Conservation (phyloP, 2,888 invertebrate species). For the Serrognathus titanus region DNA sequence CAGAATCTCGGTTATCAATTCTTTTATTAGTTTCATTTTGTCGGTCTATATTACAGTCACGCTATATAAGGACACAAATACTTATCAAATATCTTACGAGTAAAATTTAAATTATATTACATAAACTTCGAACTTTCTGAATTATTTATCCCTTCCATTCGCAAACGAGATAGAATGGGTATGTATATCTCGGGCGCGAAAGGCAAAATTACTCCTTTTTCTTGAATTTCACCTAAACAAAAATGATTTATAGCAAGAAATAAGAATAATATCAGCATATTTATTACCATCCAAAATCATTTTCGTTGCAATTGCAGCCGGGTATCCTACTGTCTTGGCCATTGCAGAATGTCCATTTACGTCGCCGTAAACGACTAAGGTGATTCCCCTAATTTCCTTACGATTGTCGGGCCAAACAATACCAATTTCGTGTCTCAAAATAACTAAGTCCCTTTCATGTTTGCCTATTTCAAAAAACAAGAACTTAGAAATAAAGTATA, state of each 20-base stretch:
- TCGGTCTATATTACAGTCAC: no score
- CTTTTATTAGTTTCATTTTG: no score
- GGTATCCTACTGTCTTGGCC: slow-evolving; percentile 91
- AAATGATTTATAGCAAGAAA: not conserved
- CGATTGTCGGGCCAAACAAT: slow-evolving; percentile 88
- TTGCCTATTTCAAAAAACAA: slow-evolving; percentile 47
- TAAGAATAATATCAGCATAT: not conserved
- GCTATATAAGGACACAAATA: no score
- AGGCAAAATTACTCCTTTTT: slow-evolving; percentile 88
- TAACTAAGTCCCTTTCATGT: slow-evolving; percentile 88
- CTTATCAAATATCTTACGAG: no score
- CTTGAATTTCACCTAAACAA: slow-evolving; percentile 86
- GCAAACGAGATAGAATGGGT: slow-evolving; percentile 83
- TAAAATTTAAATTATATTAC: slow-evolving; percentile 15
- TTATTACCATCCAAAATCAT: slow-evolving; percentile 91
- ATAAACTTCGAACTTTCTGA: slow-evolving; percentile 61
- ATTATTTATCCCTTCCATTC: slow-evolving; percentile 77
- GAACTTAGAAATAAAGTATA: not conserved
- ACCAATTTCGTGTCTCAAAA: slow-evolving; percentile 89
- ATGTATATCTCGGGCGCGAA: slow-evolving; percentile 90
- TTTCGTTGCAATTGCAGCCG: slow-evolving; percentile 92
- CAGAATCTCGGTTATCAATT: no score
- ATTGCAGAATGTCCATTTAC: slow-evolving; percentile 85
- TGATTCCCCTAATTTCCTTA: slow-evolving; percentile 77
- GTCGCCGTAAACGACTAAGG: slow-evolving; percentile 88